These are phyloP conservation scores for Synodontis membranacea DNA, from an alignment of 2,113 vertebrate species.

Conservation along the genomic window DNA sequence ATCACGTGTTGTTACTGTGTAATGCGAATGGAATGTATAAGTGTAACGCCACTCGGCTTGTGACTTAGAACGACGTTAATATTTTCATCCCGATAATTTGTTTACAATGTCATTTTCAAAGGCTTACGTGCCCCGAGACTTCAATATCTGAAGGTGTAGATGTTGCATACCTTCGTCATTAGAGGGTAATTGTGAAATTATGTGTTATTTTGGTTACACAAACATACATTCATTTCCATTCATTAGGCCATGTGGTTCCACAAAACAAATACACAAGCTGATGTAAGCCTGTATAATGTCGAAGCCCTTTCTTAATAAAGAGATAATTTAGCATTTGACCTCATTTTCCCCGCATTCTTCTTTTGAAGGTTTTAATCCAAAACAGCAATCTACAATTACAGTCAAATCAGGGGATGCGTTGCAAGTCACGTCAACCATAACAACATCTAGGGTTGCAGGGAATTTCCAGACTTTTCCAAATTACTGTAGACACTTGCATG, in stretches of 20 bases:
- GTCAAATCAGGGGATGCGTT: conserved; percentile 46
- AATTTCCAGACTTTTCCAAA: conserved; percentile 47
- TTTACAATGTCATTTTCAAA: conserved; percentile 71
- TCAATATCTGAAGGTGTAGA: conserved; percentile 65
- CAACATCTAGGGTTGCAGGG: conserved; percentile 36
- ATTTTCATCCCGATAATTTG: conserved; percentile 67
- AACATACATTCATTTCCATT: conserved; percentile 77
- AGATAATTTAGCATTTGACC: conserved; percentile 54
- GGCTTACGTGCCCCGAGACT: conserved; percentile 68
- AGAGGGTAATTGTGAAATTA: conserved; percentile 74
- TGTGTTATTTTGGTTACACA: conserved; percentile 73
- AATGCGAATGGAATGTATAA: conserved; percentile 35
- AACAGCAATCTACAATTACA: conserved; percentile 43
- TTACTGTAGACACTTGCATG: conserved; percentile 18
- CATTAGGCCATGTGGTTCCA: conserved; percentile 73
- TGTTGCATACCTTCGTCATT: conserved; percentile 69
- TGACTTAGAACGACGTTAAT: conserved; percentile 46
- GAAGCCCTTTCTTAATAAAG: conserved; percentile 58
- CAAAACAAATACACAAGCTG: conserved; percentile 68
- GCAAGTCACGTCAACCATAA: conserved; percentile 28
- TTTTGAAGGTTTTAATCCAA: conserved; percentile 37
- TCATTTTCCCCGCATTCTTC: conserved; percentile 54
- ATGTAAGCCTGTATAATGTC: conserved; percentile 72
- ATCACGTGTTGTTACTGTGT: conserved; percentile 1
- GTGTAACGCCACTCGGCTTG: conserved; percentile 51